These are phyloP conservation scores for Macrotus californicus DNA, from an alignment of 2,113 vertebrate species.

Conservation along the genomic window DNA sequence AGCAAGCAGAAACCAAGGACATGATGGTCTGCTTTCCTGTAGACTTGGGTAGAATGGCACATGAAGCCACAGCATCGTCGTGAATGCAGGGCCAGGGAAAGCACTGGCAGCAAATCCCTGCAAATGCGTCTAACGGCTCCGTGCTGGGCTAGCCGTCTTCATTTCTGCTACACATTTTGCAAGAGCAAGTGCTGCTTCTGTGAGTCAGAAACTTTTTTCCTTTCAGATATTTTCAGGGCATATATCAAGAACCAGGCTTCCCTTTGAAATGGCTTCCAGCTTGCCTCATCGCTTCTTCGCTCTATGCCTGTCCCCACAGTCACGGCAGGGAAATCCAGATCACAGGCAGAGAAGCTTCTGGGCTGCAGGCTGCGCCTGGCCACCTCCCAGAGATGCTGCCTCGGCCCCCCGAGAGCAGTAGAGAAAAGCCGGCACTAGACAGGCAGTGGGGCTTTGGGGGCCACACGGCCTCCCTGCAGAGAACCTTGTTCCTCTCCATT, in stretches of 20 bases:
- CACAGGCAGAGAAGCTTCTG: background rate
- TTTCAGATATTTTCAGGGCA: background rate
- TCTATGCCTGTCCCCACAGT: fast-evolving
- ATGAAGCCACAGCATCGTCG: fast-evolving
- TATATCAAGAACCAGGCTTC: background rate
- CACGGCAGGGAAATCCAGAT: fast-evolving
- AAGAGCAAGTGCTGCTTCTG: background rate
- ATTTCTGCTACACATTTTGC: background rate
- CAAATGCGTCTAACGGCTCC: fast-evolving
- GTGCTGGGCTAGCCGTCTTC: background rate
- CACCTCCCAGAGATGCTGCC: background rate
- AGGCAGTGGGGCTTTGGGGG: fast-evolving
- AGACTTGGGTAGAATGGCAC: background rate
- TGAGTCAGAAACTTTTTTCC: background rate
- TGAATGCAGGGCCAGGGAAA: background rate
- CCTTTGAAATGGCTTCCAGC: slow-evolving; percentile 46
- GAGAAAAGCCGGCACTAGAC: background rate
- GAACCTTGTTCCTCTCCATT: fast-evolving
- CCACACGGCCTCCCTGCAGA: background rate
- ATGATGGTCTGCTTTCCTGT: fast-evolving
- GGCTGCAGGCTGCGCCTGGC: background rate
- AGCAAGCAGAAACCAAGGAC: background rate
- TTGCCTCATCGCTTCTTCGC: background rate
- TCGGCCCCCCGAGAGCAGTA: fast-evolving
- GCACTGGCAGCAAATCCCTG: fast-evolving